Base-by-base conservation (phyloP, 2,113 vertebrate species). In the Verasper variegatus region DNA sequence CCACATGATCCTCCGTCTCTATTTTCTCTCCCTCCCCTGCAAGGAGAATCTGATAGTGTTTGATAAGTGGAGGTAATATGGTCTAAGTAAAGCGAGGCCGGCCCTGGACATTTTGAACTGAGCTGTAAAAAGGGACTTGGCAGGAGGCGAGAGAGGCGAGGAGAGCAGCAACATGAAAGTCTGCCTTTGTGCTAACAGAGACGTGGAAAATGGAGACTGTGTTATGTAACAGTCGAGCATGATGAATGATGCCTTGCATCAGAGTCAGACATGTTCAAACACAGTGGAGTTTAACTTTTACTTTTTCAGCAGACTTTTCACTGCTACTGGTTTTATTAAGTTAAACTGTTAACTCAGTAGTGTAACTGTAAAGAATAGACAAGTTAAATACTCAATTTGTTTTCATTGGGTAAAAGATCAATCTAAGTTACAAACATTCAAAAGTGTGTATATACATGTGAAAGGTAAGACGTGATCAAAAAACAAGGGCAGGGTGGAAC, bases 31-130 rank as follows among this genome's bases (percentile, higher is more conserved):
- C 57, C 62, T 83, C 89, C 84, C 89, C 90, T 86, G 83, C 78
- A 13, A 65, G 58, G 83, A 82, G 82, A 88, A 92, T 55, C 35
- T 71, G 90, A 92, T 91, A 59, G 78, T 68, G 18, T 71, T 86
- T 79, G 86, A 80, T 83, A 80, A 80, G 70, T 68, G 73, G 80
- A 81, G 84, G 78, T 83, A 82, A 86, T 80, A 69, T 26, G 57
- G 74, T 54, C 75, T 66, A 81, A 82, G 78, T 58, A 55, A 71
- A 69, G 79, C 60, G 51, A 71, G 49, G 70, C 68, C 47, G 20
- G 26, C 0, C 7, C 54, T 51, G 37, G 49, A 42, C 45, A 12
- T 42, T 68, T 20, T 57, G 64, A 84, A 40, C 54, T 59, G 79
- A 76, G 56, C 64, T 49, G 70, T 71, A 66, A 68, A n/a, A 70